phyloP scores from a whole-genome alignment of 92 coral and sea anemone genomes.

The Desmophyllum pertusum region DNA sequence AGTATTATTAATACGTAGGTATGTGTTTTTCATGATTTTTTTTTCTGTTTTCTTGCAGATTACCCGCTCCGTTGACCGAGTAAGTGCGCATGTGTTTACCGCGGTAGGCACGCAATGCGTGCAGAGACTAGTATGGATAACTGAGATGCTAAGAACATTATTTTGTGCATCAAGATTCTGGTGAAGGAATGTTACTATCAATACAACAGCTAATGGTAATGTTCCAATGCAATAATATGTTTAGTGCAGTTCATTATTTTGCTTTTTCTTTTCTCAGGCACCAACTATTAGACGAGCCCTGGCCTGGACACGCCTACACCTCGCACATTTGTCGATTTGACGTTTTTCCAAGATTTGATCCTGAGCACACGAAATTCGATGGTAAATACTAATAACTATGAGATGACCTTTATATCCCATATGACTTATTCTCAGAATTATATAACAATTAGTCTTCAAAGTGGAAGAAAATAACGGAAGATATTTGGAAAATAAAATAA shows the following conservation, averaged over 20 bases:
- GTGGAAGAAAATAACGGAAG: neutral
- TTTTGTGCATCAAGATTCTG: no score
- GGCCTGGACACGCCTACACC: constrained; percentile 71
- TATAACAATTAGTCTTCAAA: neutral
- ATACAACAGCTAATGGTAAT: no score
- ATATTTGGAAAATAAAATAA: no score
- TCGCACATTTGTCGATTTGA: constrained; percentile 77
- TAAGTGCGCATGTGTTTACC: neutral
- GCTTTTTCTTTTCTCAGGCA: constrained; percentile 26
- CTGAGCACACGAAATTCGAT: constrained; percentile 56
- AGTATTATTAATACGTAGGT: no score
- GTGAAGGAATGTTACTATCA: no score
- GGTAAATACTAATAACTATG: constrained; percentile 33
- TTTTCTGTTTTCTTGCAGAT: constrained; percentile 14
- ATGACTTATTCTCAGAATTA: neutral
- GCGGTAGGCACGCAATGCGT: neutral
- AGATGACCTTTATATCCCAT: no score
- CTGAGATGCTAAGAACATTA: no score
- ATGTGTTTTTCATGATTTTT: neutral
- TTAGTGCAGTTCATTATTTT: neutral
- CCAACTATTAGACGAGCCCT: constrained; percentile 57
- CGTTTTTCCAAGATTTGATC: constrained; percentile 91
- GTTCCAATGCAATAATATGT: neutral
- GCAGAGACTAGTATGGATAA: neutral
- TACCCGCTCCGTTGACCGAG: constrained; percentile 31